These are phyloP conservation scores for Polydrusus tereticollis DNA, from an alignment of 2,888 invertebrate species.

Conservation along the genomic window DNA sequence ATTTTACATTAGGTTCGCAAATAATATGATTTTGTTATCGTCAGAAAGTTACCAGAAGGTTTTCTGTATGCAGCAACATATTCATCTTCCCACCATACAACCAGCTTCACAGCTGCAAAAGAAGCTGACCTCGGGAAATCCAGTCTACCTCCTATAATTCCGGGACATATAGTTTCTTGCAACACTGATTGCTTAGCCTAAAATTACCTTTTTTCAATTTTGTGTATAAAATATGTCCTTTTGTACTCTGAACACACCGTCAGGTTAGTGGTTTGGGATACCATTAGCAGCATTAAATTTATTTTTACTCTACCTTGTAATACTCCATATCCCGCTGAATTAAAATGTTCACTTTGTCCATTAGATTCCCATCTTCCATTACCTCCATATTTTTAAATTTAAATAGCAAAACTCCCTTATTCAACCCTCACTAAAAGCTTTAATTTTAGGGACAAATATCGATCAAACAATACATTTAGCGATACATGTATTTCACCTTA, in stretches of 20 bases:
- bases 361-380: slow-evolving; percentile 91
- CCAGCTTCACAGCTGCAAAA: slow-evolving; percentile 86
- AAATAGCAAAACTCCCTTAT: slow-evolving; percentile 25
- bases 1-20: not conserved
- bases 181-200: slow-evolving; percentile 70
- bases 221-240: too few relatives aligned
- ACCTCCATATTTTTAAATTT: slow-evolving; percentile 76
- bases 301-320: slow-evolving; percentile 75
- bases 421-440: slow-evolving; percentile 32
- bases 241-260: not conserved
- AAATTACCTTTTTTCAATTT: slow-evolving; percentile 7
- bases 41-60: slow-evolving; percentile 67
- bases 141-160: slow-evolving; percentile 84
- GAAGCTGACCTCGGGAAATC: slow-evolving; percentile 88
- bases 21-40: not conserved
- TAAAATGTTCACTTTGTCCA: slow-evolving; percentile 86
- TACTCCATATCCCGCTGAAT: slow-evolving; percentile 87
- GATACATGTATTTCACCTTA: not conserved
- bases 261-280: not conserved
- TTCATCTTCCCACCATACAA: slow-evolving; percentile 90
- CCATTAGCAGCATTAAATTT: not conserved
- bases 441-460: slow-evolving; percentile 28
- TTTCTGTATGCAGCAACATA: slow-evolving; percentile 82
- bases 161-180: slow-evolving; percentile 82
- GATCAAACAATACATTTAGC: slow-evolving; percentile 16